Evolutionary conservation across 2,888 invertebrate genomes (phyloP).

Genomic region (Linnaemya vulpina): DNA sequence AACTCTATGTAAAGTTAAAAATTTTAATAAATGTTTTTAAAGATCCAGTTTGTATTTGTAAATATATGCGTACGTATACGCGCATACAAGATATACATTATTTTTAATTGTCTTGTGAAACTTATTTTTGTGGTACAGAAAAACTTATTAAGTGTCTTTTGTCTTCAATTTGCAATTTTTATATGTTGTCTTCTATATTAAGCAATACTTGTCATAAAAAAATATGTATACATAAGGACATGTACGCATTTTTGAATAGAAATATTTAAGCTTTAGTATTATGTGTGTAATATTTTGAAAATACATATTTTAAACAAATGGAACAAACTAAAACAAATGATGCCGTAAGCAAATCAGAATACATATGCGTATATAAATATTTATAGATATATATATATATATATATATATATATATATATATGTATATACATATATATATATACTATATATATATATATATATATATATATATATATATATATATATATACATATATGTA

Average conservation of each 20-base stretch:
- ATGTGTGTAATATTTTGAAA: constrained; percentile 17
- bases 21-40: constrained; percentile 11
- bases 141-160: neutral
- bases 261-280: constrained; percentile 53
- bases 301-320: constrained; percentile 28
- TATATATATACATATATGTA: too few relatives aligned
- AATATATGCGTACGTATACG: constrained; percentile 3
- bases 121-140: constrained; percentile 11
- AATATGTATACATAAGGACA: constrained; percentile 10
- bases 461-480: too few relatives aligned
- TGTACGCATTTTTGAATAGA: constrained; percentile 28
- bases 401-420: too few relatives aligned
- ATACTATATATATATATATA: too few relatives aligned
- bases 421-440: too few relatives aligned
- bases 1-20: constrained; percentile 35
- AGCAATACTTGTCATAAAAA: constrained; percentile 63
- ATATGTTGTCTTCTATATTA: constrained; percentile 56
- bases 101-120: constrained; percentile 13
- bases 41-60: constrained; percentile 26
- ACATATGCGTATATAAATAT: too few relatives aligned
- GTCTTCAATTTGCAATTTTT: constrained; percentile 17
- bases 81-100: neutral
- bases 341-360: constrained; percentile 63
- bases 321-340: constrained; percentile 40
- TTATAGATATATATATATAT: too few relatives aligned